These are phyloP conservation scores for Euspilapteryx auroguttella DNA, from an alignment of 2,888 invertebrate genomes.

Conservation along the genomic window DNA sequence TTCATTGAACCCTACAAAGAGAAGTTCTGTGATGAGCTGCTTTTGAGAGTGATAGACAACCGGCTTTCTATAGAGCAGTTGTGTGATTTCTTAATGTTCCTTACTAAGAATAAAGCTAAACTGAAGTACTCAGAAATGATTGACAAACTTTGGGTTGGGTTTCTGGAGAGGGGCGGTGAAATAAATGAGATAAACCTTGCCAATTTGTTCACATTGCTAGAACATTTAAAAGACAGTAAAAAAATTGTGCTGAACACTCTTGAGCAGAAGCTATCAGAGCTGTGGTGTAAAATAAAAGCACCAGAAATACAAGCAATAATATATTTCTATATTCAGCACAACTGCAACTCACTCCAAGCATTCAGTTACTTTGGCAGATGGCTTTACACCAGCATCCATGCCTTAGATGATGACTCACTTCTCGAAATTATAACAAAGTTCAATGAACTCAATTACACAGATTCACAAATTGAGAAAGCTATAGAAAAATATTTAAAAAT, in stretches of 20 bases:
- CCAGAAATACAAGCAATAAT: conserved; percentile 49
- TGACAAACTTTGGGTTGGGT: conserved; percentile 69
- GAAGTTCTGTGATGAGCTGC: conserved; percentile 63
- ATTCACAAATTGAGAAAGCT: conserved; percentile 57
- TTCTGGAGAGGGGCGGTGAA: conserved; percentile 57
- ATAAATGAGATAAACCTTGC: conserved; percentile 62
- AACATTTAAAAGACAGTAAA: conserved; percentile 61
- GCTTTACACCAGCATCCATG: conserved; percentile 64
- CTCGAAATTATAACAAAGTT: conserved; percentile 57
- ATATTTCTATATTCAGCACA: conserved; percentile 30
- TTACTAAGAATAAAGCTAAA: conserved; percentile 46
- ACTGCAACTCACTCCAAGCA: conserved; percentile 36
- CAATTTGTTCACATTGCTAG: conserved; percentile 56
- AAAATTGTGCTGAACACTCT: conserved; percentile 57
- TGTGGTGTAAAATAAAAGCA: conserved; percentile 59
- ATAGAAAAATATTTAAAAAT: conserved; percentile 64
- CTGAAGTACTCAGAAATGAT: conserved; percentile 49
- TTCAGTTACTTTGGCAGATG: conserved; percentile 51
- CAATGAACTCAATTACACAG: conserved; percentile 54
- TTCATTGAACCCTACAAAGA: conserved; percentile 45
- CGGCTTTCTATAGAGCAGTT: conserved; percentile 60
- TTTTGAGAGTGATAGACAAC: conserved; percentile 63
- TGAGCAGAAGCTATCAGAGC: conserved; percentile 56
- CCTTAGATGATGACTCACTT: conserved; percentile 57
- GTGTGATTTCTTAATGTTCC: conserved; percentile 58